Conservation (phyloP, 2,113 vertebrate species). For the Osmerus mordax region DNA sequence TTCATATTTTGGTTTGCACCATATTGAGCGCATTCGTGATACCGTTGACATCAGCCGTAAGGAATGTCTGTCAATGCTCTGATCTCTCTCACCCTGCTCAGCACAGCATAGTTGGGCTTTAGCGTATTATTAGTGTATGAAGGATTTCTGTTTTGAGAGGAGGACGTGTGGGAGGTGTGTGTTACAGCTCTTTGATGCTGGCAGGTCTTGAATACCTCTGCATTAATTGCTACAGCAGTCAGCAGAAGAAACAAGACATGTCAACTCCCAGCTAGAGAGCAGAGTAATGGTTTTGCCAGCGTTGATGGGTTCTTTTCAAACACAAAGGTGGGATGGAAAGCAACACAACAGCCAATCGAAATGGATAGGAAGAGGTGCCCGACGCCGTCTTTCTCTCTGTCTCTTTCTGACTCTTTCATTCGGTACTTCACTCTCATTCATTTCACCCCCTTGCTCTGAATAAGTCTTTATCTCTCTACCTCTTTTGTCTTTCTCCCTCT, state of each 20-base stretch:
- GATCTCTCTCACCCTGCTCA: slow-evolving; percentile 58
- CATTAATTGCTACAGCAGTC: slow-evolving; percentile 38
- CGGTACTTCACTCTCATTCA: no score
- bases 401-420: no score
- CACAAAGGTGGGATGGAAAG: slow-evolving; percentile 1
- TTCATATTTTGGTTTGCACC: slow-evolving; percentile 57
- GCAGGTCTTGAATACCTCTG: slow-evolving; percentile 53
- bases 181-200: slow-evolving; percentile 62
- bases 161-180: slow-evolving; percentile 46
- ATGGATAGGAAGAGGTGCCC: neutral
- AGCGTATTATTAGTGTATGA: slow-evolving; percentile 59
- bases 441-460: no score
- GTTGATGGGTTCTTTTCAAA: slow-evolving; percentile 7
- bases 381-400: no score
- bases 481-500: no score
- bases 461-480: no score
- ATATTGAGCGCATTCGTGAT: slow-evolving; percentile 26
- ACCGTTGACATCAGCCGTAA: slow-evolving; percentile 61
- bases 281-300: slow-evolving; percentile 32
- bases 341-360: neutral
- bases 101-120: slow-evolving; percentile 32
- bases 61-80: slow-evolving; percentile 68
- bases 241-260: slow-evolving; percentile 31
- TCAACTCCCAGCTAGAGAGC: slow-evolving; percentile 33
- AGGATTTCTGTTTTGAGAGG: slow-evolving; percentile 62